A percentile compares a stretch with the other conserved stretches of the same genome.
These are phyloP conservation scores for Geothlypis trichas DNA, from an alignment of 2,113 vertebrate species.

Conservation along the genomic window DNA sequence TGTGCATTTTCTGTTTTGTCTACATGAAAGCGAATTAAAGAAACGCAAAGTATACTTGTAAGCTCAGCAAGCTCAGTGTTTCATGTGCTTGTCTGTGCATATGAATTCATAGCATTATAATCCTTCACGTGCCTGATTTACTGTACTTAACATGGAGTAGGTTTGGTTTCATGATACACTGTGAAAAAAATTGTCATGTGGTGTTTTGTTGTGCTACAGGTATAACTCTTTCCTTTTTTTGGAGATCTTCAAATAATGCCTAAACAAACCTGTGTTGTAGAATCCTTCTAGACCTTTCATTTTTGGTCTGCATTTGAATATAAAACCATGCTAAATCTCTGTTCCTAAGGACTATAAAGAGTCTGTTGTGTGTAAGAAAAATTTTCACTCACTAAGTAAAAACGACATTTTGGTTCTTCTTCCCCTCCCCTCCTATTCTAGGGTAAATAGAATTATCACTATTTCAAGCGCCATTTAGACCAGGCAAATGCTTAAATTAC, in stretches of 20 bases:
- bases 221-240: background rate
- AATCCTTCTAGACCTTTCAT: background rate
- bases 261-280: background rate
- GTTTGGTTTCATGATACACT: background rate
- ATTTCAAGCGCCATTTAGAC: background rate
- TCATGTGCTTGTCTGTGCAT: background rate
- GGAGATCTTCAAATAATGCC: background rate
- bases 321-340: background rate
- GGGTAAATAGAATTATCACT: background rate
- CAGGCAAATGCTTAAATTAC: background rate
- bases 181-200: background rate
- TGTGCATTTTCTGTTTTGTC: background rate
- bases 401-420: background rate
- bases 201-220: background rate
- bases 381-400: background rate
- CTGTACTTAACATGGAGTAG: background rate
- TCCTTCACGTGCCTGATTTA: background rate
- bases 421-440: background rate
- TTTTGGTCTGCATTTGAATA: background rate
- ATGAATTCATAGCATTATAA: background rate
- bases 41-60: background rate
- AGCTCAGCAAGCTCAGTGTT: background rate
- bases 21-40: background rate
- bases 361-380: background rate
- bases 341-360: background rate